These are phyloP conservation scores for Danio albolineatus DNA, from an alignment of 2,797 vertebrate species.

Conservation along the genomic window DNA sequence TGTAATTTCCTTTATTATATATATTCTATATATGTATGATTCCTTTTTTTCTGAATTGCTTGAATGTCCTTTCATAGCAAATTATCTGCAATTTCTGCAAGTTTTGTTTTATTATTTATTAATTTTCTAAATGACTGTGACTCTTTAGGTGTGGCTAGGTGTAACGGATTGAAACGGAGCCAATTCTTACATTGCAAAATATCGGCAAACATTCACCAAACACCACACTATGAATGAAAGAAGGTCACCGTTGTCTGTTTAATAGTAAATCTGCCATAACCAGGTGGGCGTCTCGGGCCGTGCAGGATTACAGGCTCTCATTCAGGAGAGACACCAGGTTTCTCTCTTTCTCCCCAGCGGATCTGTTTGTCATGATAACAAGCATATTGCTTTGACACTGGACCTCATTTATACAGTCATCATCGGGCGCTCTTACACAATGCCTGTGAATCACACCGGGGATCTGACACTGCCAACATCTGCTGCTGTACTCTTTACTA, in stretches of 20 bases:
- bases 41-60: no score
- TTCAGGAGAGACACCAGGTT: slow-evolving; percentile 70
- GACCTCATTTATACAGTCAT: slow-evolving; percentile 70
- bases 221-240: slow-evolving; percentile 69
- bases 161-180: background rate
- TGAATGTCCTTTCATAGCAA: no score
- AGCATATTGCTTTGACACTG: slow-evolving; percentile 72
- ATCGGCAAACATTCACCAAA: slow-evolving; percentile 1
- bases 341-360: slow-evolving; percentile 75
- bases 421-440: slow-evolving; percentile 64
- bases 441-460: slow-evolving; percentile 69
- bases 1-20: no score
- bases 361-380: slow-evolving; percentile 76
- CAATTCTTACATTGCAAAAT: background rate
- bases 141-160: background rate
- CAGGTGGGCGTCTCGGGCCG: slow-evolving; percentile 73
- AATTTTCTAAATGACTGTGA: no score
- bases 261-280: slow-evolving; percentile 72
- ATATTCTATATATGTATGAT: no score
- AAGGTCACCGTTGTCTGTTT: slow-evolving; percentile 65
- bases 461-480: slow-evolving; percentile 63
- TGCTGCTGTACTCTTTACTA: slow-evolving; percentile 66
- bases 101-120: no score
- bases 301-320: slow-evolving; percentile 70
- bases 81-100: no score